These are phyloP conservation scores for Conomelus anceps DNA, from an alignment of 2,888 invertebrate species.

Conservation along the genomic window DNA sequence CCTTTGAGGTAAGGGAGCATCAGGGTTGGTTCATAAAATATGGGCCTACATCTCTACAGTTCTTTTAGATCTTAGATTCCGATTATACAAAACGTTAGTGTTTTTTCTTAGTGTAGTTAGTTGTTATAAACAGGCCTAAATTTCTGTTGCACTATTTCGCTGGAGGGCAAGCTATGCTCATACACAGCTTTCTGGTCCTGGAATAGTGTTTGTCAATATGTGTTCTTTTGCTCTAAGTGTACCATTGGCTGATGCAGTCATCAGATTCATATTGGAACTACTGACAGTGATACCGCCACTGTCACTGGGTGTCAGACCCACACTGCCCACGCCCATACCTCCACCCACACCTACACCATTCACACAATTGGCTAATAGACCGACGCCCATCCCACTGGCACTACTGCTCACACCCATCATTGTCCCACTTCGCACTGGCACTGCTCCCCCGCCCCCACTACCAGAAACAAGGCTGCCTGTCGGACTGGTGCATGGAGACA, in stretches of 20 bases:
- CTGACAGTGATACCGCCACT: background rate
- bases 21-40: too few species aligned
- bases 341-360: too few species aligned
- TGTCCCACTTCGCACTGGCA: slow-evolving; percentile 24
- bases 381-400: background rate
- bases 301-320: background rate
- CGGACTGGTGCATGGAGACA: slow-evolving; percentile 33
- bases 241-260: slow-evolving; percentile 18
- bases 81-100: background rate
- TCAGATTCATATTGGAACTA: background rate
- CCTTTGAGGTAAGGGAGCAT: too few species aligned
- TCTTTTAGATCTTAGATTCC: background rate
- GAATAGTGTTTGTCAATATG: slow-evolving; percentile 75
- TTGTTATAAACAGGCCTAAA: background rate
- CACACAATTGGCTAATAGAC: too few species aligned
- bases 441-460: slow-evolving; percentile 36
- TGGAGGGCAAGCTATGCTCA: slow-evolving; percentile 40
- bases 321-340: background rate
- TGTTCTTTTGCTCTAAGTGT: slow-evolving; percentile 57
- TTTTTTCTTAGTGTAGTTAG: background rate
- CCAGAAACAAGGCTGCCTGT: slow-evolving; percentile 40
- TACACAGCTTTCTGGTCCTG: slow-evolving; percentile 84
- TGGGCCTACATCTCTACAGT: too few species aligned
- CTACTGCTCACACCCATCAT: background rate
- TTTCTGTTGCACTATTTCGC: background rate